Conservation (phyloP, 1,140 invertebrate species). For the Glossosoma conforme region DNA sequence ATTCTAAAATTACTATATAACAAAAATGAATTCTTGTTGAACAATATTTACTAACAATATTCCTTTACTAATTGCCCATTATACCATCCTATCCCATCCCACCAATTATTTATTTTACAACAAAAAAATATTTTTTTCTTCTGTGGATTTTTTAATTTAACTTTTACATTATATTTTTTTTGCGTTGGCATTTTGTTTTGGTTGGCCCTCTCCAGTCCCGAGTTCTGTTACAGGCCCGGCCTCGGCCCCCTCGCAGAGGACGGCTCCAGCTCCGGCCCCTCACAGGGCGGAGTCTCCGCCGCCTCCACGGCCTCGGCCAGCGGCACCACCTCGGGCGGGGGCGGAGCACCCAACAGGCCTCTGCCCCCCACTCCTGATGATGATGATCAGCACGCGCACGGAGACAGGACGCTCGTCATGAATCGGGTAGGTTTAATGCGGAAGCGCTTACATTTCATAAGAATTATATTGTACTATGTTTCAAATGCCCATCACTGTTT, state of each 20-base stretch:
- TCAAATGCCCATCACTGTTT: too few relatives aligned
- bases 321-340: conserved; percentile 44
- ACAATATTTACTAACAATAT: too few relatives aligned
- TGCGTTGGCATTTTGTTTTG: conserved; percentile 32
- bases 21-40: too few relatives aligned
- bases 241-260: conserved; percentile 54
- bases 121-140: too few relatives aligned
- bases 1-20: too few relatives aligned
- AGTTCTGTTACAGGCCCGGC: conserved; percentile 83
- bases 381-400: conserved; percentile 65
- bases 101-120: too few relatives aligned
- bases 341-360: conserved; percentile 81
- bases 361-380: conserved; percentile 91
- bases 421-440: conserved; percentile 71
- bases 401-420: conserved; percentile 86
- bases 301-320: conserved; percentile 27
- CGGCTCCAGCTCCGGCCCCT: conserved; percentile 41
- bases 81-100: too few relatives aligned
- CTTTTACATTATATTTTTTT: too few relatives aligned
- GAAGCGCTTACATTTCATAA: too few relatives aligned
- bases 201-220: conserved; percentile 57
- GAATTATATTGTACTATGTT: too few relatives aligned
- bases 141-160: too few relatives aligned
- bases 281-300: conserved; percentile 67
- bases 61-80: too few relatives aligned